These are phyloP conservation scores for Chrysomela aeneicollis DNA, from an alignment of 2,888 invertebrate genomes.

Conservation along the genomic window DNA sequence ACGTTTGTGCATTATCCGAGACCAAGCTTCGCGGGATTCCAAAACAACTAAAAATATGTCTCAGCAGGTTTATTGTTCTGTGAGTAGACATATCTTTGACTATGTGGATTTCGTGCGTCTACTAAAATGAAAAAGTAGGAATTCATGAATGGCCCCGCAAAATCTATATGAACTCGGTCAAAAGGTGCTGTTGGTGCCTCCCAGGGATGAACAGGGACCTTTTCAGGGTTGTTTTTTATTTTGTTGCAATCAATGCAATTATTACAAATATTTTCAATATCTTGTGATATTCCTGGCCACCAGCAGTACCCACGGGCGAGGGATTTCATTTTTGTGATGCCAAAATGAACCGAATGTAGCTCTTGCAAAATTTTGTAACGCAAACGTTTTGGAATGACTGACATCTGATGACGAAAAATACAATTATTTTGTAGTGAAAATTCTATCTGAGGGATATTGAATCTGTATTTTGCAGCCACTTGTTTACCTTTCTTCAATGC, in stretches of 20 bases:
- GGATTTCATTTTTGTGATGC: conserved; percentile 16
- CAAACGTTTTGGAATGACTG: conserved; percentile 23
- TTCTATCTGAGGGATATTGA: conserved; percentile 8
- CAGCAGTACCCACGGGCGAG: conserved; percentile 16
- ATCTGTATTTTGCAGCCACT: conserved; percentile 3
- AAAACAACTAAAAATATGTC: conserved; percentile 31
- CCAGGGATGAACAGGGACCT: conserved; percentile 48
- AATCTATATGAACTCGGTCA: conserved; percentile 26
- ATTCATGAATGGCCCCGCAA: conserved; percentile 25
- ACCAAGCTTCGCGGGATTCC: conserved; percentile 38
- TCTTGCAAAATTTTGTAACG: conserved; percentile 17
- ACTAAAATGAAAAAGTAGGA: conserved; percentile 16
- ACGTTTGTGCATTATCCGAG: conserved; percentile 38
- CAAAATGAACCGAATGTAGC: conserved; percentile 27
- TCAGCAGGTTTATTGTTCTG: conserved; percentile 16
- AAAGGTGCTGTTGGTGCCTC: conserved; percentile 51
- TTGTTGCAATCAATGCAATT: conserved; percentile 23
- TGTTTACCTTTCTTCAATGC: background rate
- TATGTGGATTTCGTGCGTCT: conserved; percentile 12
- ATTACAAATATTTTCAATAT: conserved; percentile 22
- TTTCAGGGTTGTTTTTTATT: conserved; percentile 20
- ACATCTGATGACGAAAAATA: conserved; percentile 18
- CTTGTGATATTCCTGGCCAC: conserved; percentile 19
- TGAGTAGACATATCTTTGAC: conserved; percentile 10
- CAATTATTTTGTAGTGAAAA: background rate